These are phyloP conservation scores for Apistogramma diplotaenia DNA, from an alignment of 2,113 vertebrate species.

Conservation along the genomic window DNA sequence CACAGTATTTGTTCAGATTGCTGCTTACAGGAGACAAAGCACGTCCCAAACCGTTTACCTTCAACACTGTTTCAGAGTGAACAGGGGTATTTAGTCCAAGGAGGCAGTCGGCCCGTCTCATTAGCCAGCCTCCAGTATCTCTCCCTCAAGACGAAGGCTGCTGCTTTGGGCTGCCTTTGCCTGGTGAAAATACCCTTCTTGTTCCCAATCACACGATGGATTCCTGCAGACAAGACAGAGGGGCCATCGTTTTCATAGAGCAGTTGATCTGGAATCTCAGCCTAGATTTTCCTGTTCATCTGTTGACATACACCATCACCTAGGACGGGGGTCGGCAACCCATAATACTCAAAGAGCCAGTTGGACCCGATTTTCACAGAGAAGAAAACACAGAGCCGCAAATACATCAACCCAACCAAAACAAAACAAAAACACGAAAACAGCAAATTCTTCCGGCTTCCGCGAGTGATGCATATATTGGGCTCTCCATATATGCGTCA, in stretches of 20 bases:
- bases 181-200: slow-evolving; percentile 95
- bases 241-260: neutral
- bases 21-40: neutral
- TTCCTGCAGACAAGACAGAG: slow-evolving; percentile 68
- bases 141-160: slow-evolving; percentile 87
- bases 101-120: slow-evolving; percentile 77
- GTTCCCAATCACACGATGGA: slow-evolving; percentile 84
- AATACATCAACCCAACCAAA: too few relatives aligned
- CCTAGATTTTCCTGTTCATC: neutral
- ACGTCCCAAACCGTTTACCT: neutral
- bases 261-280: neutral
- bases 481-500: too few relatives aligned
- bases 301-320: neutral
- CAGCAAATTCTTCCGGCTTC: too few relatives aligned
- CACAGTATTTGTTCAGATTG: neutral
- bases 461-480: too few relatives aligned
- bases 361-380: too few relatives aligned
- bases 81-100: slow-evolving; percentile 74
- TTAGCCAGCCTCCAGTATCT: slow-evolving; percentile 95
- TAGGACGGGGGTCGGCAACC: too few relatives aligned
- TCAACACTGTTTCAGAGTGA: slow-evolving; percentile 34
- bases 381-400: too few relatives aligned
- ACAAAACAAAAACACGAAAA: too few relatives aligned
- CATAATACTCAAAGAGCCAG: too few relatives aligned
- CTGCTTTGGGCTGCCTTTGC: slow-evolving; percentile 90